These are phyloP conservation scores for Oxycera nigricornis DNA, from an alignment of 2,888 invertebrate species.

Conservation along the genomic window DNA sequence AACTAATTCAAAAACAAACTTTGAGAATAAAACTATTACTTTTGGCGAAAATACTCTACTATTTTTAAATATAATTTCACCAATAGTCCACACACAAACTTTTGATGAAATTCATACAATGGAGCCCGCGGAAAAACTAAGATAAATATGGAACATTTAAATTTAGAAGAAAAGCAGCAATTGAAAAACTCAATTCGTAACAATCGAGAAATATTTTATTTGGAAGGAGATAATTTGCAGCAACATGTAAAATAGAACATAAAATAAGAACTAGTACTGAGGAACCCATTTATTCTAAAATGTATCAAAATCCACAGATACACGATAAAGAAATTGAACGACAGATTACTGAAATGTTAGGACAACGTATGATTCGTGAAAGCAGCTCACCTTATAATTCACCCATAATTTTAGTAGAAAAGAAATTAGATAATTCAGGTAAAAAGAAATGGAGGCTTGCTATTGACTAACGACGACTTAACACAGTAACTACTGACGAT, in stretches of 20 bases:
- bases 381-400: slow-evolving; percentile 21
- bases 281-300: slow-evolving; percentile 20
- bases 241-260: slow-evolving; percentile 1
- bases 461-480: slow-evolving; percentile 5
- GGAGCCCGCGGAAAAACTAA: background rate
- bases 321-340: slow-evolving; percentile 14
- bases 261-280: slow-evolving; percentile 15
- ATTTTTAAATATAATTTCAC: too few species aligned
- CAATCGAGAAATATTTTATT: too few species aligned
- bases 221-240: slow-evolving; percentile 7
- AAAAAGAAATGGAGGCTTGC: slow-evolving; percentile 12
- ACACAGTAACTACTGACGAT: slow-evolving; percentile 6
- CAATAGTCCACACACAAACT: too few species aligned
- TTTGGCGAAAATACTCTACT: too few species aligned
- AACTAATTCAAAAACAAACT: too few species aligned
- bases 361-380: slow-evolving; percentile 10
- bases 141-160: background rate
- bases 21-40: too few species aligned
- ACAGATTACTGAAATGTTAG: slow-evolving; percentile 10
- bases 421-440: slow-evolving; percentile 9
- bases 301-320: slow-evolving; percentile 8
- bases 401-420: background rate
- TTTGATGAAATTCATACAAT: too few species aligned
- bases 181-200: too few species aligned
- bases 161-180: background rate